A percentile compares a stretch with the other conserved stretches of the same genome.
phyloP scores from a whole-genome alignment of 2,888 invertebrate species.

The Cartodere bifasciata region DNA sequence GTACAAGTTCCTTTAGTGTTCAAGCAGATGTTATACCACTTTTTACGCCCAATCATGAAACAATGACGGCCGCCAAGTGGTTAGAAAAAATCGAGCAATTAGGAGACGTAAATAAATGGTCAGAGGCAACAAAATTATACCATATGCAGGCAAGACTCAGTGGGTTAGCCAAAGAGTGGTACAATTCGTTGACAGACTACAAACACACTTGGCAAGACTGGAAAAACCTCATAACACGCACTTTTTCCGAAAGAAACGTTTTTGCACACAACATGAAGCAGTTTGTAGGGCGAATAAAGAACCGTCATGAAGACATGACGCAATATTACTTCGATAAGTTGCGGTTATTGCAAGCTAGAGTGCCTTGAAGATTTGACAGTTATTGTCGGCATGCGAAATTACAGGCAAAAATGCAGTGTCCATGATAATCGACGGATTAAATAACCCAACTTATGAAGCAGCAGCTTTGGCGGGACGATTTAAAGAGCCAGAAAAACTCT shows the following conservation, averaged over 20 bases:
- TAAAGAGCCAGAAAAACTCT: not conserved
- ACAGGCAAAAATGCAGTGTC: conserved; percentile 12
- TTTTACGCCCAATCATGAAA: conserved; percentile 12
- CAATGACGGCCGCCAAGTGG: conserved; percentile 15
- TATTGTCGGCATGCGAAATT: conserved; percentile 11
- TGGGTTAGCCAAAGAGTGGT: conserved; percentile 17
- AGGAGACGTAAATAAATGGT: conserved; percentile 12
- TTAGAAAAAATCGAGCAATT: conserved; percentile 18
- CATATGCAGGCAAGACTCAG: conserved; percentile 14
- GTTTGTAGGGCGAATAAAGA: conserved; percentile 10
- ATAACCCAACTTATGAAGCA: not conserved
- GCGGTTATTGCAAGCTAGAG: too few species aligned
- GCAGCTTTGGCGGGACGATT: not conserved
- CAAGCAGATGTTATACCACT: conserved; percentile 11
- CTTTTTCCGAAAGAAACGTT: conserved; percentile 13
- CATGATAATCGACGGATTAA: conserved; percentile 12
- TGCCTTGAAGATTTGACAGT: too few species aligned
- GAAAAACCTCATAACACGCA: conserved; percentile 11
- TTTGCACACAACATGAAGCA: conserved; percentile 11
- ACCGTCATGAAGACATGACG: conserved; percentile 9
- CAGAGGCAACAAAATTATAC: conserved; percentile 7
- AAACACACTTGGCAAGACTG: conserved; percentile 14
- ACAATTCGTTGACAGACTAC: conserved; percentile 12
- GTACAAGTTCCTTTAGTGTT: not conserved
- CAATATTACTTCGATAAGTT: conserved; percentile 14